Evolutionary conservation across 1,140 invertebrate genomes (phyloP).

Genomic region (Caenorhabditis tropicalis): DNA sequence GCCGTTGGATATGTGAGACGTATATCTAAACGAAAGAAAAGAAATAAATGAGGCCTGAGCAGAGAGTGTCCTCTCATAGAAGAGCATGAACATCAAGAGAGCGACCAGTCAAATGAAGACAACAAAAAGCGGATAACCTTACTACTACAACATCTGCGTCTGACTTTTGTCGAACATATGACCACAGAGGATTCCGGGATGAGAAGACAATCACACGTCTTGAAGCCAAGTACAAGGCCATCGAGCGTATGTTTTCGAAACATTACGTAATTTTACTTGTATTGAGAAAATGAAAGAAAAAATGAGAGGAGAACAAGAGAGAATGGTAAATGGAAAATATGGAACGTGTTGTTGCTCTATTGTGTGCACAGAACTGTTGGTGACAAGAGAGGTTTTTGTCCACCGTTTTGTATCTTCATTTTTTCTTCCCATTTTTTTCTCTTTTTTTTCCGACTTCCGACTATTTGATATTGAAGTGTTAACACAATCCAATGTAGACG

Average conservation of each 20-base stretch:
- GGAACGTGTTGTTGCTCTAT: not conserved
- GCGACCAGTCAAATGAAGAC: constrained; percentile 3
- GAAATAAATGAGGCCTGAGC: constrained; percentile 13
- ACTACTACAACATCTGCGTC: constrained; percentile 9
- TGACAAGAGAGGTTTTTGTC: not conserved
- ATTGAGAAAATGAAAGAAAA: not conserved
- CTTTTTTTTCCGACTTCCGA: not conserved
- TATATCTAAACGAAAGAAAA: not conserved
- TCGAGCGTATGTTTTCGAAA: not conserved
- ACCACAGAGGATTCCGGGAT: not conserved
- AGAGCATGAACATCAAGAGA: constrained; percentile 26
- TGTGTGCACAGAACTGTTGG: not conserved
- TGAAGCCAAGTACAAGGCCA: not conserved
- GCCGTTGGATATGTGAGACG: not conserved
- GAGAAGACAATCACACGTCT: not conserved
- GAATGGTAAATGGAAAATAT: not conserved
- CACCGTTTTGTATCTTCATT: constrained; percentile 10
- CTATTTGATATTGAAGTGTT: not conserved
- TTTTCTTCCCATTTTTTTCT: not conserved
- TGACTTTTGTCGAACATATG: not conserved
- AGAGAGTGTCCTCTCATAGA: constrained; percentile 12
- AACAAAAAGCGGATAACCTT: constrained; percentile 13
- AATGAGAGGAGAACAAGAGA: not conserved
- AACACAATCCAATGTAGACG: not conserved
- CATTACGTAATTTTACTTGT: not conserved